phyloP scores from a whole-genome alignment of 2,797 vertebrate species.

The Leucoraja ocellata region DNA sequence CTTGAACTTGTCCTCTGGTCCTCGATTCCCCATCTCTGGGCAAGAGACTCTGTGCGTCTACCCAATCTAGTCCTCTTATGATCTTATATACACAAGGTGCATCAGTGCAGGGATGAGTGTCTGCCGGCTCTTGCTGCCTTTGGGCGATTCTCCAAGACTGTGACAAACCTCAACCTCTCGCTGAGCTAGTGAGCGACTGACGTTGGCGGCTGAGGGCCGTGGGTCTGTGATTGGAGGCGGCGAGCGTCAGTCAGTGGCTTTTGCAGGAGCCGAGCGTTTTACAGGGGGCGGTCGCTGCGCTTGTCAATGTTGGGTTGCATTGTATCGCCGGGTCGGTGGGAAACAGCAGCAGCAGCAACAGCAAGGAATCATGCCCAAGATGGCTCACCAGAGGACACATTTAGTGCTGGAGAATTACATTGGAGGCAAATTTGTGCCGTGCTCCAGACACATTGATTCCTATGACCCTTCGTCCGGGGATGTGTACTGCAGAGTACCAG shows the following conservation, averaged over 20 bases:
- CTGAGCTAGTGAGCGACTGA: too few relatives aligned
- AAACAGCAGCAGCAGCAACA: neutral
- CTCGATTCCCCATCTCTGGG: too few relatives aligned
- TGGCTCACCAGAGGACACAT: constrained; percentile 50
- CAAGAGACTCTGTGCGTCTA: too few relatives aligned
- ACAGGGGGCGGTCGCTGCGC: neutral
- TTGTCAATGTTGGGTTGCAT: neutral
- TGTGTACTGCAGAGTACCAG: constrained; percentile 80
- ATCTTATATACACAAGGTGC: too few relatives aligned
- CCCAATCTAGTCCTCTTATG: too few relatives aligned
- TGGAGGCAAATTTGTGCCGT: constrained; percentile 74
- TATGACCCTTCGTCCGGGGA: constrained; percentile 80
- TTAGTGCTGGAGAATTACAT: constrained; percentile 85
- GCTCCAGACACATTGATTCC: constrained; percentile 70
- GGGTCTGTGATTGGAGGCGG: neutral
- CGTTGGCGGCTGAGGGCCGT: neutral
- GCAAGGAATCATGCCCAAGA: constrained; percentile 43
- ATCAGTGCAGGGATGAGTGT: too few relatives aligned
- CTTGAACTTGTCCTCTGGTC: too few relatives aligned
- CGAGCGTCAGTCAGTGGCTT: neutral
- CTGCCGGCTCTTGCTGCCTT: too few relatives aligned
- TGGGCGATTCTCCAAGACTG: too few relatives aligned
- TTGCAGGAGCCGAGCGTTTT: neutral
- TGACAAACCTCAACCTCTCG: too few relatives aligned
- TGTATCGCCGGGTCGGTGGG: neutral